These are phyloP conservation scores for Tachina fera DNA, from an alignment of 2,888 invertebrate species.

Conservation along the genomic window DNA sequence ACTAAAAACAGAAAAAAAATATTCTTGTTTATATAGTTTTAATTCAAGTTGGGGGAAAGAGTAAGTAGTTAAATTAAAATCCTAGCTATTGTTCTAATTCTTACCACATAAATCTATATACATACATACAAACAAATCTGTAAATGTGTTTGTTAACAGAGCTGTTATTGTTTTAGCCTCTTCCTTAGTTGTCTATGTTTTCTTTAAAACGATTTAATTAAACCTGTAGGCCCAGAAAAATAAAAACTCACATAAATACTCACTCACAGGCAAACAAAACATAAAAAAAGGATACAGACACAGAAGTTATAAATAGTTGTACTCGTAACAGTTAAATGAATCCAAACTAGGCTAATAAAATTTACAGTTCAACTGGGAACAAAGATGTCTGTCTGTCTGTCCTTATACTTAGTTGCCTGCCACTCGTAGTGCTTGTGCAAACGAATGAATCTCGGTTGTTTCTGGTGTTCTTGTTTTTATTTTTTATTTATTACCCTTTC, in stretches of 20 bases:
- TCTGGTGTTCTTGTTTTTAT: background rate
- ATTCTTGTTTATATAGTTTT: background rate
- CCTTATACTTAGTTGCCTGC: conserved; percentile 12
- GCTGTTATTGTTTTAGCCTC: conserved; percentile 1
- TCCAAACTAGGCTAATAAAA: conserved; percentile 60
- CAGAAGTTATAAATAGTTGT: conserved; percentile 25
- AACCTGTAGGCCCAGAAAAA: conserved; percentile 46
- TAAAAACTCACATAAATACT: background rate
- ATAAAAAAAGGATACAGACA: conserved; percentile 10
- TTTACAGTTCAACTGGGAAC: conserved; percentile 57
- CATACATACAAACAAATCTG: too few relatives aligned
- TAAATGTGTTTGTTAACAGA: background rate
- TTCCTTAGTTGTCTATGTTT: conserved; percentile 34
- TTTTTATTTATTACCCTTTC: conserved; percentile 17
- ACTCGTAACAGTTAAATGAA: conserved; percentile 15
- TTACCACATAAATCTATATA: background rate
- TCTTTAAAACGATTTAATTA: conserved; percentile 62
- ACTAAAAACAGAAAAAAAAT: background rate
- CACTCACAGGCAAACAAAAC: background rate
- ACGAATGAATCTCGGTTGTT: conserved; percentile 22
- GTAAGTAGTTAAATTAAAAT: background rate
- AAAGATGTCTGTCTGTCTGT: conserved; percentile 15
- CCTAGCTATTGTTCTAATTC: background rate
- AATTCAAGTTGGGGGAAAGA: background rate
- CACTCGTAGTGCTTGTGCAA: background rate